phyloP scores from a whole-genome alignment of 1,140 invertebrate species.

The Aphelenchoides fujianensis region DNA sequence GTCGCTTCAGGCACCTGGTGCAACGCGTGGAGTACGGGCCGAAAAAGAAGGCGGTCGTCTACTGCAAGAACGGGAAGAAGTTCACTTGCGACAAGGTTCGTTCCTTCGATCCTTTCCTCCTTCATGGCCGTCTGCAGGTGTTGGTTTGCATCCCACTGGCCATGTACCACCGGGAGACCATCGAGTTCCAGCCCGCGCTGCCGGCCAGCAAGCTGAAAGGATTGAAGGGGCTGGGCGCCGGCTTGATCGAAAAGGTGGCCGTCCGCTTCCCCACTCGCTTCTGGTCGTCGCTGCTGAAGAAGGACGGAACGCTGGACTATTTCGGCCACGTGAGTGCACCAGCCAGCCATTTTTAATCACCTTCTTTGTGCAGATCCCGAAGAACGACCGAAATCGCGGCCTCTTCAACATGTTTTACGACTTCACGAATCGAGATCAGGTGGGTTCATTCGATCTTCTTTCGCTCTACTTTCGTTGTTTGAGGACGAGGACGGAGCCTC shows the following conservation, averaged over 20 bases:
- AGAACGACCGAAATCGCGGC: slow-evolving; percentile 51
- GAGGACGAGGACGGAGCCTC: slow-evolving; percentile 34
- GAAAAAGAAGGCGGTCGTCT: slow-evolving; percentile 43
- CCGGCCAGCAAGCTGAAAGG: slow-evolving; percentile 63
- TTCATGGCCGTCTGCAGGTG: slow-evolving; percentile 30
- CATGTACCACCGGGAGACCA: slow-evolving; percentile 60
- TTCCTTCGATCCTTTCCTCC: slow-evolving; percentile 7
- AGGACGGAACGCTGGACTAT: slow-evolving; percentile 50
- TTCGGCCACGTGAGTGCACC: slow-evolving; percentile 65
- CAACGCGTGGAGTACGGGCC: slow-evolving; percentile 58
- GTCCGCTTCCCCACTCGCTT: slow-evolving; percentile 64
- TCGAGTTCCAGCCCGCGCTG: slow-evolving; percentile 63
- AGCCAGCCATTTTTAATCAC: too few species aligned
- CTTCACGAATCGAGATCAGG: slow-evolving; percentile 53
- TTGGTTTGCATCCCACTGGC: slow-evolving; percentile 56
- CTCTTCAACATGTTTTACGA: slow-evolving; percentile 66
- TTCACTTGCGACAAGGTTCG: slow-evolving; percentile 32
- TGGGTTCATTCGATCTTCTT: slow-evolving; percentile 12
- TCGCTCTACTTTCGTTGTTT: slow-evolving; percentile 20
- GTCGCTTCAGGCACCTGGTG: slow-evolving; percentile 37
- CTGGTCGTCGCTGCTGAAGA: slow-evolving; percentile 62
- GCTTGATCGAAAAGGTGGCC: slow-evolving; percentile 65
- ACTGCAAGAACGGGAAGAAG: slow-evolving; percentile 55
- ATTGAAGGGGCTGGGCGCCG: slow-evolving; percentile 63
- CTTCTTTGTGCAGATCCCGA: too few species aligned